phyloP scores from a whole-genome alignment of 2,888 invertebrate species.

The Saturnia japonica region DNA sequence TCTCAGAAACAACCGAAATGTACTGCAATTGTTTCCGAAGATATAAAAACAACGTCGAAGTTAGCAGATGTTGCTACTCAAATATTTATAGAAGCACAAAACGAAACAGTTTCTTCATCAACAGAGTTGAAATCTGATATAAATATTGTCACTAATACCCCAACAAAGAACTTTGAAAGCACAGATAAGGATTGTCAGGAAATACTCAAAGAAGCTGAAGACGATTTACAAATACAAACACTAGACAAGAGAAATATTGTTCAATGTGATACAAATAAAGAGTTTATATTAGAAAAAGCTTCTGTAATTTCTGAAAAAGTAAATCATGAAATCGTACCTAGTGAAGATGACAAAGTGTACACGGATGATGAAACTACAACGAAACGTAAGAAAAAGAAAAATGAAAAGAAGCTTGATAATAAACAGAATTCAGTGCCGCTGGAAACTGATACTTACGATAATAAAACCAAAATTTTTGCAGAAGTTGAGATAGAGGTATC shows the following conservation, averaged over 20 bases:
- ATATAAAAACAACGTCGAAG: background rate
- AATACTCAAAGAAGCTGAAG: background rate
- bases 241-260: background rate
- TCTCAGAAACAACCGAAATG: slow-evolving; percentile 8
- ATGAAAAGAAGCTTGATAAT: slow-evolving; percentile 48
- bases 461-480: slow-evolving; percentile 37
- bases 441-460: slow-evolving; percentile 31
- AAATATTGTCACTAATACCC: background rate
- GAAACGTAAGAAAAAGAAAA: slow-evolving; percentile 55
- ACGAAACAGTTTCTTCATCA: background rate
- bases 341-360: slow-evolving; percentile 2
- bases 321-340: background rate
- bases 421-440: slow-evolving; percentile 33
- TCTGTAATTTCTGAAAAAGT: background rate
- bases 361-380: slow-evolving; percentile 22
- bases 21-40: background rate
- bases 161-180: background rate
- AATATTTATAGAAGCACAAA: background rate
- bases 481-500: slow-evolving; percentile 37
- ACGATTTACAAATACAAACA: background rate
- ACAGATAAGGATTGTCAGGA: background rate
- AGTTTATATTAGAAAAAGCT: background rate
- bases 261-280: background rate
- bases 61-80: background rate
- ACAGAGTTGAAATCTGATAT: background rate